Evolutionary conservation across 2,888 invertebrate genomes (phyloP).

Genomic region (Marronus borbonicus): DNA sequence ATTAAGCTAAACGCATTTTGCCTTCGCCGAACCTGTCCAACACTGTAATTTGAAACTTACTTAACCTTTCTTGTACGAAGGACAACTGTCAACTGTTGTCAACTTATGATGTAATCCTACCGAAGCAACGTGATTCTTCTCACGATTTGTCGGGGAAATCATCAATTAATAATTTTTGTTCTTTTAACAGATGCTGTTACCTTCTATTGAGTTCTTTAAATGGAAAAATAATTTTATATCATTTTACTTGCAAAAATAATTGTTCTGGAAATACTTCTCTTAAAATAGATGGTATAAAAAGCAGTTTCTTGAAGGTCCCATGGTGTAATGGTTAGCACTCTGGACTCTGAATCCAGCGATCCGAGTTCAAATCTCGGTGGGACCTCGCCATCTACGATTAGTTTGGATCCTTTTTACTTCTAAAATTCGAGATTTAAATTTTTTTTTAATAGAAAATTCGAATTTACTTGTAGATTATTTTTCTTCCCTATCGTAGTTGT

Average conservation of each 20-base stretch:
- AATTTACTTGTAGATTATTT: too few species aligned
- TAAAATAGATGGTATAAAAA: too few species aligned
- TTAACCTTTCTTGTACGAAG: neutral
- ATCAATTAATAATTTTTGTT: too few species aligned
- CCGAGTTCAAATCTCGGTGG: constrained; percentile 87
- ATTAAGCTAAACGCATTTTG: neutral
- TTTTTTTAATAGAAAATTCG: too few species aligned
- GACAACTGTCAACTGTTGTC: constrained; percentile 12
- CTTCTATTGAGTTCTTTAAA: too few species aligned
- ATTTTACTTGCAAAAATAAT: too few species aligned
- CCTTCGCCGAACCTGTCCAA: constrained; percentile 6
- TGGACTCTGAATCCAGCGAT: constrained; percentile 87
- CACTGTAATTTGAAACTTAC: constrained; percentile 39
- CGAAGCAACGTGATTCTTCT: constrained; percentile 15
- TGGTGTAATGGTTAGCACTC: constrained; percentile 86
- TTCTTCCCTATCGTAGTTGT: too few species aligned
- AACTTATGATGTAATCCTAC: constrained; percentile 22
- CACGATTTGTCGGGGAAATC: neutral
- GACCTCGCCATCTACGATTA: constrained; percentile 67
- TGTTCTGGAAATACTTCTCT: too few species aligned
- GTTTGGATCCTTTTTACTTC: constrained; percentile 40
- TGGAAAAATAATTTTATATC: too few species aligned
- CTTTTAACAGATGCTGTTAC: too few species aligned
- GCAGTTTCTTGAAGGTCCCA: constrained; percentile 71
- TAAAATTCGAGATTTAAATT: too few species aligned